Percentiles rank a stretch among this genome's conserved stretches.
These are phyloP conservation scores for Cranoglanis bouderius DNA, from an alignment of 2,113 vertebrate species.

Conservation along the genomic window DNA sequence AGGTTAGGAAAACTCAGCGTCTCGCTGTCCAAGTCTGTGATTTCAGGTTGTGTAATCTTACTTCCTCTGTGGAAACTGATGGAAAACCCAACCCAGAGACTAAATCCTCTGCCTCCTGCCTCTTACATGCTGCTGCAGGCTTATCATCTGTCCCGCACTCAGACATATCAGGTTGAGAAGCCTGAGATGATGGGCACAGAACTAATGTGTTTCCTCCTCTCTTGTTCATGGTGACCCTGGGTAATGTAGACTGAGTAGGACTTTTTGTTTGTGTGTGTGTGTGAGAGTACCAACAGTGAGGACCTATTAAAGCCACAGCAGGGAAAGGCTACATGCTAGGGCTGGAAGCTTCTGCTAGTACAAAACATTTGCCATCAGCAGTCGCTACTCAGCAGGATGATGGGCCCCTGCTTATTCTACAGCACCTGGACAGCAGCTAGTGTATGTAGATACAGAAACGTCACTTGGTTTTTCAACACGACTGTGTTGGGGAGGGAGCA, in stretches of 20 bases:
- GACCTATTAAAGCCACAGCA: constrained; percentile 70
- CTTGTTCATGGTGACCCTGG: constrained; percentile 58
- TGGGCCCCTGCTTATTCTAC: not conserved
- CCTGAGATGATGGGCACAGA: constrained; percentile 53
- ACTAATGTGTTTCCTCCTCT: constrained; percentile 64
- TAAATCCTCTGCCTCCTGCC: constrained; percentile 15
- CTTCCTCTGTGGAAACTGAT: constrained; percentile 34
- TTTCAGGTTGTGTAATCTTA: constrained; percentile 29
- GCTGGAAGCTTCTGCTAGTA: constrained; percentile 29
- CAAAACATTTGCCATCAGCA: constrained; percentile 38
- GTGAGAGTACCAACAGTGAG: constrained; percentile 49
- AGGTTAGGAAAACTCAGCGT: not conserved
- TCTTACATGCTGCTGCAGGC: constrained; percentile 25
- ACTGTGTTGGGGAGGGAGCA: not conserved
- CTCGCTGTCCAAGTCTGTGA: constrained; percentile 10
- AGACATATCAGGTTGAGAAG: constrained; percentile 60
- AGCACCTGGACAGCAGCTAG: not conserved
- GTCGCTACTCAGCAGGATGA: constrained; percentile 8
- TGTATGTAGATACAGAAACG: constrained; percentile 1
- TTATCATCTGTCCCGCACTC: constrained; percentile 54
- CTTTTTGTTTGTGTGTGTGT: constrained; percentile 42
- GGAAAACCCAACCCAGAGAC: constrained; percentile 28
- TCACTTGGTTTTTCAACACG: constrained; percentile 27
- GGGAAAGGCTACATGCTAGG: constrained; percentile 52
- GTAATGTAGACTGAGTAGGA: constrained; percentile 43